Evolutionary conservation across 2,797 vertebrate species (phyloP).

Genomic region (Chiloscyllium punctatum): DNA sequence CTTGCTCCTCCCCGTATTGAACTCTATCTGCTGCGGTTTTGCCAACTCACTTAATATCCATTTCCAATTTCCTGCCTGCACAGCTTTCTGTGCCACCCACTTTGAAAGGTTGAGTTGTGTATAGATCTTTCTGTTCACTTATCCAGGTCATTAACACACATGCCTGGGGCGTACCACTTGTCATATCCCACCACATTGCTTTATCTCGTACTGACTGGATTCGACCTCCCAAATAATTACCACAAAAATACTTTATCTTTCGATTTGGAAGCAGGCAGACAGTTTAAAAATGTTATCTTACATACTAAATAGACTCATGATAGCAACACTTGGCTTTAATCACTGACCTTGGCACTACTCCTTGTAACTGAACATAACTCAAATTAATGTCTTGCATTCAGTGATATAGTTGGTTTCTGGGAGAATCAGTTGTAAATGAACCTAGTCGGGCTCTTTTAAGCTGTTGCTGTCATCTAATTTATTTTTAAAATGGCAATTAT

Average conservation of each 20-base stretch:
- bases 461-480: background rate
- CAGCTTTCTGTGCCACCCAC: background rate
- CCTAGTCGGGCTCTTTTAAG: background rate
- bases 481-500: background rate
- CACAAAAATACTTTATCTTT: background rate
- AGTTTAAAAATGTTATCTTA: background rate
- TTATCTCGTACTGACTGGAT: background rate
- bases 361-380: background rate
- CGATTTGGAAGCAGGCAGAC: background rate
- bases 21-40: background rate
- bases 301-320: background rate
- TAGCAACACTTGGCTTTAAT: background rate
- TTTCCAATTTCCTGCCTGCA: background rate
- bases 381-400: constrained; percentile 10
- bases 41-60: background rate
- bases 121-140: background rate
- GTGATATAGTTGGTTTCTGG: background rate
- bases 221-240: background rate
- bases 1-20: background rate
- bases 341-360: background rate
- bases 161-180: background rate
- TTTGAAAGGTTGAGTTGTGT: background rate
- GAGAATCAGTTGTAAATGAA: background rate
- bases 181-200: background rate
- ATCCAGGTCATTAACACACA: background rate